A percentile compares a stretch with the other conserved stretches of the same genome.
These are phyloP conservation scores for Pocillopora damicornis DNA, from an alignment of 64 coral and sea anemone genomes.

Conservation along the genomic window DNA sequence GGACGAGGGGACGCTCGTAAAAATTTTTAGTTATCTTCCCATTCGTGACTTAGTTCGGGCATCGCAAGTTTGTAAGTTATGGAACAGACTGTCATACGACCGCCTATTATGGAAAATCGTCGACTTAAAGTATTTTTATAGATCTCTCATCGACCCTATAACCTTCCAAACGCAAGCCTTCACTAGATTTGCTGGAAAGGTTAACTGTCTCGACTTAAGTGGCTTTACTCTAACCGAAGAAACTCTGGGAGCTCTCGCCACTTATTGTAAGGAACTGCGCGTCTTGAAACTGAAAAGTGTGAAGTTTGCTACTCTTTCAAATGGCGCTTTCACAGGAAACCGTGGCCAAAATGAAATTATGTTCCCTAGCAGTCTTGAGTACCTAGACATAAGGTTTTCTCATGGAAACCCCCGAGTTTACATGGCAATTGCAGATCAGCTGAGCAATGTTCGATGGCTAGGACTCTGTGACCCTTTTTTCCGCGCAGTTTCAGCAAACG, in stretches of 20 bases:
- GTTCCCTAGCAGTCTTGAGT: constrained; percentile 57
- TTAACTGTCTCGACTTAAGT: constrained; percentile 52
- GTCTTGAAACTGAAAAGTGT: constrained; percentile 54
- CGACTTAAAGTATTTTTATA: constrained; percentile 61
- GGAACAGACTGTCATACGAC: constrained; percentile 60
- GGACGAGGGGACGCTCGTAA: not conserved
- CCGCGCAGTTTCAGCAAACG: constrained; percentile 9
- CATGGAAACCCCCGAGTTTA: constrained; percentile 43
- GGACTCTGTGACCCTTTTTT: constrained; percentile 71
- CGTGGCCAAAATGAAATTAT: not conserved
- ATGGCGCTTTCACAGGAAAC: not conserved
- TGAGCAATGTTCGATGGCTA: constrained; percentile 50
- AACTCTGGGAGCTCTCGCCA: constrained; percentile 36
- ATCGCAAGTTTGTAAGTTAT: constrained; percentile 50
- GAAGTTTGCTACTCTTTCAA: not conserved
- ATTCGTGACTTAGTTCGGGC: constrained; percentile 38
- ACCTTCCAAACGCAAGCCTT: constrained; percentile 25
- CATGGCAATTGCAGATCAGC: constrained; percentile 42
- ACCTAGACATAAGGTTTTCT: constrained; percentile 61
- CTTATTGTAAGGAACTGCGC: constrained; percentile 38
- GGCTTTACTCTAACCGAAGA: constrained; percentile 47
- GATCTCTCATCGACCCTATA: constrained; percentile 17
- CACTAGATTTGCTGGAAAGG: constrained; percentile 4
- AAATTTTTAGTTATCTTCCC: not conserved
- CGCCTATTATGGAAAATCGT: constrained; percentile 48